A percentile compares a stretch with the other conserved stretches of the same genome.
Evolutionary conservation across 1,140 invertebrate genomes (phyloP).

Genomic region (Dendroctonus valens): DNA sequence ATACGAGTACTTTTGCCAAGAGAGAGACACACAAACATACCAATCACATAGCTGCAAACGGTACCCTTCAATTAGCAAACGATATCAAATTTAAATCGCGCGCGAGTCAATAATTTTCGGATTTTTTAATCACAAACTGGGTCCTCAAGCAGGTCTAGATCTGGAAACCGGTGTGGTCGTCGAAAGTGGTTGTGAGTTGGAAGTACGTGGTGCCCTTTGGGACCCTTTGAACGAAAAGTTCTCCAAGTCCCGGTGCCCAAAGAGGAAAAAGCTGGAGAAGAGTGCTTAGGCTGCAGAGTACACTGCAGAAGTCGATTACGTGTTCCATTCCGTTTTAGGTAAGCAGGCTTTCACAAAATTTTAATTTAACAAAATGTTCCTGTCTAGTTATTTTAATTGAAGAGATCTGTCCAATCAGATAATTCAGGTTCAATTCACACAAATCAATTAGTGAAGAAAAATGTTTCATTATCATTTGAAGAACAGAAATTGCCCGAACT

Average conservation of each 20-base stretch:
- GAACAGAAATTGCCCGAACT: too few relatives aligned
- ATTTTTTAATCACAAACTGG: slow-evolving; percentile 23
- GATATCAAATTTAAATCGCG: slow-evolving; percentile 1
- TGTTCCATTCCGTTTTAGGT: too few relatives aligned
- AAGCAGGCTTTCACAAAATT: too few relatives aligned
- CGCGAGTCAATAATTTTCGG: slow-evolving; percentile 7
- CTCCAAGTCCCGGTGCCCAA: slow-evolving; percentile 23
- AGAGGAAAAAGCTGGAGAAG: slow-evolving; percentile 16
- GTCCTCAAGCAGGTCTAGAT: slow-evolving; percentile 15
- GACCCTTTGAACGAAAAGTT: slow-evolving; percentile 20
- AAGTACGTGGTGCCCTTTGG: slow-evolving; percentile 1
- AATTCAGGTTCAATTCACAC: too few relatives aligned
- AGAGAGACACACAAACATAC: slow-evolving; percentile 12
- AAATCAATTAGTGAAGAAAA: too few relatives aligned
- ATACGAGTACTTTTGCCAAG: slow-evolving; percentile 10
- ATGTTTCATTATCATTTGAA: too few relatives aligned
- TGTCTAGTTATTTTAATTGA: too few relatives aligned
- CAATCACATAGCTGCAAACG: slow-evolving; percentile 8
- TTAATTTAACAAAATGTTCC: too few relatives aligned
- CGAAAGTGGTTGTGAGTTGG: slow-evolving; percentile 13
- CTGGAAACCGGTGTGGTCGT: slow-evolving; percentile 11
- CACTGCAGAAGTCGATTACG: neutral
- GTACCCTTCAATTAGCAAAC: slow-evolving; percentile 12
- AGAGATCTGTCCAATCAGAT: too few relatives aligned
- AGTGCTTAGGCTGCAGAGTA: neutral